phyloP scores from a whole-genome alignment of 2,797 vertebrate species.

The Pempheris klunzingeri region DNA sequence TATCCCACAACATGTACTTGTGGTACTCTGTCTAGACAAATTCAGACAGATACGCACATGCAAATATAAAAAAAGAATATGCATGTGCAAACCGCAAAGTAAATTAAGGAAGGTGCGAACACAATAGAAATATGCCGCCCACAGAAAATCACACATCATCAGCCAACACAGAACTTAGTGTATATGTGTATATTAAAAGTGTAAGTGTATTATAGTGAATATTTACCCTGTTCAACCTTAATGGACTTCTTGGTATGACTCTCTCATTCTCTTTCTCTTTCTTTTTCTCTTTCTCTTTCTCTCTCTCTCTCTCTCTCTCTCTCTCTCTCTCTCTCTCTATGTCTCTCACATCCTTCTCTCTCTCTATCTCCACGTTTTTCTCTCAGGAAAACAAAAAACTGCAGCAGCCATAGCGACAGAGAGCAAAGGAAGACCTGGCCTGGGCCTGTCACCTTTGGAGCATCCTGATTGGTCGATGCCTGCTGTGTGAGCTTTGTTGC shows the following conservation, averaged over 20 bases:
- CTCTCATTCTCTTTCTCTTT: slow-evolving; percentile 23
- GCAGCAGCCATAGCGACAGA: slow-evolving; percentile 85
- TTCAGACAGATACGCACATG: slow-evolving; percentile 13
- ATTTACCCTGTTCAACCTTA: neutral
- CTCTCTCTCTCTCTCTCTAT: slow-evolving; percentile 32
- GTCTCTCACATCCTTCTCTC: slow-evolving; percentile 35
- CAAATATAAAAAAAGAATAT: slow-evolving; percentile 4
- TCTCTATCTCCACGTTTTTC: slow-evolving; percentile 50
- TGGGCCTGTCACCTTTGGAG: slow-evolving; percentile 79
- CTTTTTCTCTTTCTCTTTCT: slow-evolving; percentile 31
- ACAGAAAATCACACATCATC: slow-evolving; percentile 20
- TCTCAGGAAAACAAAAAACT: slow-evolving; percentile 70
- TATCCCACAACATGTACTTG: slow-evolving; percentile 18
- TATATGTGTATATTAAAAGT: neutral
- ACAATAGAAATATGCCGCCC: slow-evolving; percentile 24
- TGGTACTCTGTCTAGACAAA: slow-evolving; percentile 35
- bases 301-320: slow-evolving; percentile 58
- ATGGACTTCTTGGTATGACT: slow-evolving; percentile 19
- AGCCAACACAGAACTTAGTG: neutral
- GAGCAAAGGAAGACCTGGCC: slow-evolving; percentile 82
- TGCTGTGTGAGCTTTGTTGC: slow-evolving; percentile 79
- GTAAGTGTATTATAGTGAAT: neutral
- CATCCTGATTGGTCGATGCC: slow-evolving; percentile 80
- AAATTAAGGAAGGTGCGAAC: slow-evolving; percentile 26
- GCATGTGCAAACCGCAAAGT: slow-evolving; percentile 35